Conservation (phyloP, 2,888 invertebrate genomes). For the Argyresthia albistria region DNA sequence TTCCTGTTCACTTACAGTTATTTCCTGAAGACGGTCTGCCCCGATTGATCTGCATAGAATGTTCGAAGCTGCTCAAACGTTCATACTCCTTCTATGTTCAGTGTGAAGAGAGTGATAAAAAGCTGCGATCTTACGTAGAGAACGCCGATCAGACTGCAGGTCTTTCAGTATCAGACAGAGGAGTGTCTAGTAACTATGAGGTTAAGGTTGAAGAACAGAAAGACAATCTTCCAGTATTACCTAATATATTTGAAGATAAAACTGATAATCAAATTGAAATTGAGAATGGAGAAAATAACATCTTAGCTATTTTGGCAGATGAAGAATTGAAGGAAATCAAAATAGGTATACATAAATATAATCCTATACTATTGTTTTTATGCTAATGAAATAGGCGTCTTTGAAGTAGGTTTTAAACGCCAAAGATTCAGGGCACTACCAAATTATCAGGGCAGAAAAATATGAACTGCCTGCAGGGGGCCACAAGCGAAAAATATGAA, state of each 20-base stretch:
- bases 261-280: constrained; percentile 23
- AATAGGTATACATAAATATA: not conserved
- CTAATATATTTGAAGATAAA: constrained; percentile 6
- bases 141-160: too few relatives aligned
- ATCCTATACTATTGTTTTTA: not conserved
- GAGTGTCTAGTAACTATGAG: constrained; percentile 10
- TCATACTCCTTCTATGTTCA: constrained; percentile 43
- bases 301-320: not conserved
- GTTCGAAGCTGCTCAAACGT: constrained; percentile 42
- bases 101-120: constrained; percentile 47
- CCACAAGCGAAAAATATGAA: too few relatives aligned
- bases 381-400: too few relatives aligned
- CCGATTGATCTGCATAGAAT: constrained; percentile 50
- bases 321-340: not conserved
- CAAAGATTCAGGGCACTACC: too few relatives aligned
- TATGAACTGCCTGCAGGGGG: too few relatives aligned
- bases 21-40: constrained; percentile 44
- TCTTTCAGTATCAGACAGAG: too few relatives aligned
- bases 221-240: too few relatives aligned
- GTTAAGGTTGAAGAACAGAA: constrained; percentile 15
- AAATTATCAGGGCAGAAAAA: not conserved
- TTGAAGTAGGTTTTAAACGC: too few relatives aligned
- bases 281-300: not conserved
- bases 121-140: constrained; percentile 23
- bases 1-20: constrained; percentile 26